phyloP scores from a whole-genome alignment of 64 coral and sea anemone genomes.

The Stylophora pistillata region DNA sequence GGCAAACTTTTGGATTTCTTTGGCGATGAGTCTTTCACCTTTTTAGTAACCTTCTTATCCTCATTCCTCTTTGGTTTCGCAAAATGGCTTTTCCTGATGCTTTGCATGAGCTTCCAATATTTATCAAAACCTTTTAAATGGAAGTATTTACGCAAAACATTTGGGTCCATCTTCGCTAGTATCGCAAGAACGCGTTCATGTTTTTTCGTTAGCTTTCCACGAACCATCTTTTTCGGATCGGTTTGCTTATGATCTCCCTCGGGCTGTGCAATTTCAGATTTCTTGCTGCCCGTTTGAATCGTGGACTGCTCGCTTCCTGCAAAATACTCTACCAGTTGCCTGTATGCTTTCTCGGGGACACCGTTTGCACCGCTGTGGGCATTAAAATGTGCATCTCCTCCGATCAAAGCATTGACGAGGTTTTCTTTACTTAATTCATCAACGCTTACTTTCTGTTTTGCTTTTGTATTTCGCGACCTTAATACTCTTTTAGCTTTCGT shows the following conservation, averaged over 20 bases:
- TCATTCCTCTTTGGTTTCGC: background rate
- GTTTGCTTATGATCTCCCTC: background rate
- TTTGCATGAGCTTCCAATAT: conserved; percentile 44
- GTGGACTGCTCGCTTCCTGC: background rate
- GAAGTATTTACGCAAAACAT: conserved; percentile 23
- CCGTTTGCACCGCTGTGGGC: background rate
- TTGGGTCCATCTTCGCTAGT: conserved; percentile 21
- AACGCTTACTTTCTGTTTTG: background rate
- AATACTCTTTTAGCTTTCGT: background rate
- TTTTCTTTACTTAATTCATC: conserved; percentile 27
- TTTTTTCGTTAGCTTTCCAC: conserved; percentile 18
- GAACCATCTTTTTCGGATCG: background rate
- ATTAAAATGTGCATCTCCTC: background rate
- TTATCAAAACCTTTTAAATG: conserved; percentile 39
- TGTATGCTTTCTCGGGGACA: conserved; percentile 22
- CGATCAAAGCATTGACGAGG: conserved; percentile 29
- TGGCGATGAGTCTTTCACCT: background rate
- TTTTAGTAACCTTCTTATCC: background rate
- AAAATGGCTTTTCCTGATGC: background rate
- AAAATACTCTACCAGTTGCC: conserved; percentile 1
- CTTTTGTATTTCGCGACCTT: background rate
- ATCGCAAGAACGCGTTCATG: background rate
- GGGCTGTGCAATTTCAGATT: conserved; percentile 14
- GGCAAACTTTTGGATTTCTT: background rate
- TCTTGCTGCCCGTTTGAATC: conserved; percentile 21